Evolutionary conservation across 2,113 vertebrate genomes (phyloP), one percentile per base, ranked within the genome.

Genomic region (Carassius auratus): DNA sequence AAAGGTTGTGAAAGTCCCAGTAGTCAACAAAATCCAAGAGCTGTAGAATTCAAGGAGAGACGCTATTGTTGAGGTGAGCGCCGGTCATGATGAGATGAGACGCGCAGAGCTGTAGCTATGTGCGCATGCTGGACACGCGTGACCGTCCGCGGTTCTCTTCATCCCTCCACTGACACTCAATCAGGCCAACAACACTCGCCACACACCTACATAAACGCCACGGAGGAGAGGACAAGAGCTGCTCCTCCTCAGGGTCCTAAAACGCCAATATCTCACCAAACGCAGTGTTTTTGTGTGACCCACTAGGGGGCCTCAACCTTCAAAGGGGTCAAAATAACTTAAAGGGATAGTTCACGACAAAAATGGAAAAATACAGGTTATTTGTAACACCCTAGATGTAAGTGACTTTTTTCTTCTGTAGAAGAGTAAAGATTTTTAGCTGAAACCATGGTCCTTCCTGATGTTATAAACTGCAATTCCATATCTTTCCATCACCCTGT

Each of bases 171-270:
- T 87, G 71, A 84, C 84, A 85, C 87, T 59, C 76, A 84, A 78
- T 21, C 9, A 9, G 62, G 66, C 3, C 79, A 59, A 80, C 76
- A 75, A 80, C 76, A 75, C 86, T 33, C 74, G 8, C 21, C 45
- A 76, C 45, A 68, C 81, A 59, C n/a, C 57, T 80, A 80, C 77
- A 66, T 66, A 12, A 48, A 33, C 26, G 5, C 66, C 61, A 87
- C 21, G 33, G 82, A 80, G 77, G 77, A 89, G 87, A 88, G 87
- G 45, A 55, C 14, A 76, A 19, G 42, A 33, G 23, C 74, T 78
- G 45, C 86, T 86, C 55, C 87, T 92, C 86, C 89, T 84, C 87
- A 12, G 42, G 84, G 84, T 85, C 84, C 84, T 85, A 85, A 78
- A 85, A 48, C 61, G 66, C 5, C 74, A n/a, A 75, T 50, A 4